A percentile compares a stretch with the other conserved stretches of the same genome.
Evolutionary conservation across 1,140 invertebrate genomes (phyloP).

Genomic region (Drosophila teissieri): DNA sequence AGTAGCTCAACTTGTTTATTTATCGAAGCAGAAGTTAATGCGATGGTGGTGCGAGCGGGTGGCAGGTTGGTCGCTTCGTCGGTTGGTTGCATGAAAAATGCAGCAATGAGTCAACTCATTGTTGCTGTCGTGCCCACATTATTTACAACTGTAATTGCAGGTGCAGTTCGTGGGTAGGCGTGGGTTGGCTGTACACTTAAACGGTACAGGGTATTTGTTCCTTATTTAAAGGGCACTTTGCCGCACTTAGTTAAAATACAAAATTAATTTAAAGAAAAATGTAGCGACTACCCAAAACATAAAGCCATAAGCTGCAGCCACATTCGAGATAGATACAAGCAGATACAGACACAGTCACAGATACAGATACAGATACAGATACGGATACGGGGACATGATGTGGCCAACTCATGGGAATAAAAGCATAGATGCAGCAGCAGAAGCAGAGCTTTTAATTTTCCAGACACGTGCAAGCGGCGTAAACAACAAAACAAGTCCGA

Average conservation of each 20-base stretch:
- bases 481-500: slow-evolving; percentile 50
- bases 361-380: neutral
- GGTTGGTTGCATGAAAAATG: slow-evolving; percentile 33
- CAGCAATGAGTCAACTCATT: slow-evolving; percentile 41
- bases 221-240: too few relatives aligned
- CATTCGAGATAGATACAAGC: slow-evolving; percentile 9
- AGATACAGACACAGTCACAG: neutral
- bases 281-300: slow-evolving; percentile 32
- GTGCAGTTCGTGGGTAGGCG: slow-evolving; percentile 1
- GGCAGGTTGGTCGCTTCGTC: neutral
- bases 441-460: slow-evolving; percentile 40
- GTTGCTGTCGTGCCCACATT: slow-evolving; percentile 15
- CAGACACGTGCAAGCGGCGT: slow-evolving; percentile 49
- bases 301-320: slow-evolving; percentile 1
- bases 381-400: slow-evolving; percentile 6
- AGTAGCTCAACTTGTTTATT: slow-evolving; percentile 83
- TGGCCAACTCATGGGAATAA: slow-evolving; percentile 3
- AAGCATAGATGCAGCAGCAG: neutral
- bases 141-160: slow-evolving; percentile 25
- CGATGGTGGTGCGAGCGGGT: neutral
- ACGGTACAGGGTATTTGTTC: neutral
- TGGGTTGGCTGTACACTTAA: neutral
- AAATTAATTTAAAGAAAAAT: slow-evolving; percentile 27
- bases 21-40: slow-evolving; percentile 79
- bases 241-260: too few relatives aligned